Conservation (phyloP, 2,888 invertebrate species). For the Drosophila ustulata region DNA sequence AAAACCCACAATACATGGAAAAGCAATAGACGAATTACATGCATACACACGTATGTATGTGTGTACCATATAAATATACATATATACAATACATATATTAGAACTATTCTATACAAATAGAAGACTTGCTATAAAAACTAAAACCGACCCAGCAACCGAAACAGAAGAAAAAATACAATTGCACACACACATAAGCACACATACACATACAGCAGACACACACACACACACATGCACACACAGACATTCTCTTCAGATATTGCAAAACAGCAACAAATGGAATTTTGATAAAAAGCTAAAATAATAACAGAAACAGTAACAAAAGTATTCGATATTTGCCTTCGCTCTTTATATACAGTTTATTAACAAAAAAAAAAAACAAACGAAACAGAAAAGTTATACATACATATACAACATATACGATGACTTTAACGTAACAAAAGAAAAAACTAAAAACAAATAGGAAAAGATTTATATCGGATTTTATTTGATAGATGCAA, state of each 20-base stretch:
- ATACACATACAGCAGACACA: slow-evolving; percentile 3
- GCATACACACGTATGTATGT: slow-evolving; percentile 10
- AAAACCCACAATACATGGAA: slow-evolving; percentile 36
- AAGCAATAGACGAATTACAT: slow-evolving; percentile 61
- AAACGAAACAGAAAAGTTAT: slow-evolving; percentile 34
- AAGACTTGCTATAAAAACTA: slow-evolving; percentile 32
- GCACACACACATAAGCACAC: slow-evolving; percentile 12
- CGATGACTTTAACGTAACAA: not conserved
- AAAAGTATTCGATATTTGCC: slow-evolving; percentile 80
- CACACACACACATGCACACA: not conserved
- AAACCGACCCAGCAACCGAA: not conserved
- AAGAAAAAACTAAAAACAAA: not conserved
- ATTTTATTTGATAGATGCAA: slow-evolving; percentile 47
- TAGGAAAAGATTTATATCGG: slow-evolving; percentile 38
- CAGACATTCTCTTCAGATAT: slow-evolving; percentile 46
- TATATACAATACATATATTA: not conserved
- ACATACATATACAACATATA: not conserved
- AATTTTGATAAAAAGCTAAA: slow-evolving; percentile 50
- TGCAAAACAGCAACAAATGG: slow-evolving; percentile 65
- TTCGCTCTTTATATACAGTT: slow-evolving; percentile 73
- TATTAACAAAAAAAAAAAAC: slow-evolving; percentile 34
- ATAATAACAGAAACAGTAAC: slow-evolving; percentile 56
- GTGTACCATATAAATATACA: slow-evolving; percentile 9
- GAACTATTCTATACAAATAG: slow-evolving; percentile 18
- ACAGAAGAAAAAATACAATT: slow-evolving; percentile 12